Conservation (phyloP, 1,140 invertebrate genomes). For the Anastrepha ludens region DNA sequence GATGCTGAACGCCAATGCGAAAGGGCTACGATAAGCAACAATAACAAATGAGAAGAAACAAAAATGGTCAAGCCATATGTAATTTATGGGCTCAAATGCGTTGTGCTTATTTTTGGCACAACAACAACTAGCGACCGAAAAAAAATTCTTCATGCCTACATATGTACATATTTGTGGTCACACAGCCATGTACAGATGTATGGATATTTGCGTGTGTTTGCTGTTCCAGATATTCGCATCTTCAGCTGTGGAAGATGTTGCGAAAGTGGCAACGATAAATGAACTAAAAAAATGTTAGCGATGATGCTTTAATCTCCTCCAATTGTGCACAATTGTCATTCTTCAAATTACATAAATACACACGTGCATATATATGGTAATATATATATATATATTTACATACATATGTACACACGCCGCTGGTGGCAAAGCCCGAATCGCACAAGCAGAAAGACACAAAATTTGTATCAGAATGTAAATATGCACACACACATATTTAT, state of each 20-base stretch:
- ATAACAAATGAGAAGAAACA: background rate
- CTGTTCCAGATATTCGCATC: background rate
- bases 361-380: too few species aligned
- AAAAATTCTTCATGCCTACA: background rate
- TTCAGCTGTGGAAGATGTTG: background rate
- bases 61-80: background rate
- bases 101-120: conserved; percentile 28
- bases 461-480: too few species aligned
- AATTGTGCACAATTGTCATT: background rate
- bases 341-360: too few species aligned
- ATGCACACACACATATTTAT: too few species aligned
- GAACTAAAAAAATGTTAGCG: conserved; percentile 1
- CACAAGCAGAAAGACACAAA: background rate
- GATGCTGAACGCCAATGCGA: background rate
- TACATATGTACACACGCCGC: background rate
- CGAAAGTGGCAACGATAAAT: background rate
- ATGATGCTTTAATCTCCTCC: background rate
- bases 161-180: background rate
- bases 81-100: conserved; percentile 33
- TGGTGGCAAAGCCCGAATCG: background rate
- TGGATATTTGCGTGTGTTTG: too few species aligned
- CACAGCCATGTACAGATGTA: too few species aligned
- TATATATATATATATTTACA: too few species aligned
- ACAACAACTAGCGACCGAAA: background rate
- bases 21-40: background rate